Base-by-base conservation (phyloP, 2,888 invertebrate genomes). In the Alentia gelatinosa region DNA sequence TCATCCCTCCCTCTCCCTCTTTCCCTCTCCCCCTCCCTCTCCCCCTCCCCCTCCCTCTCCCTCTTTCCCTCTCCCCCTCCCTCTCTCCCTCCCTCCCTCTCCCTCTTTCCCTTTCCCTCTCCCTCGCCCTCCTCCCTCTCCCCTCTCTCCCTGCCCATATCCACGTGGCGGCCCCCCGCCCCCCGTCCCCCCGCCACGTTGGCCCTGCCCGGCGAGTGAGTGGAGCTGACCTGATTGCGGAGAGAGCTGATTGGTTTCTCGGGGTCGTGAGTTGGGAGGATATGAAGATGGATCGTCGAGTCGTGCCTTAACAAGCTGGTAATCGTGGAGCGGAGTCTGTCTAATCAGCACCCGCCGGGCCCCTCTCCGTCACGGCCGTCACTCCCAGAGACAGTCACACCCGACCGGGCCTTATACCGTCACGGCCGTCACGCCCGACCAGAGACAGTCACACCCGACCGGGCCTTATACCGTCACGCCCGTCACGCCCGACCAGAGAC, bases 261-360 rank as follows among this genome's bases (percentile, higher is more conserved):
- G 56, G 19, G 19, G 19, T 15, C 7, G 47, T 56, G 56, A 3
- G 56, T n/a, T 56, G 56, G 56, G 19, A 19, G 19, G 56, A 19
- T 56, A 56, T n/a, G 1, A 56, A 56, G 56, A 56, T n/a, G 5
- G 9, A 9, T 56, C 3, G 56, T 3, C 56, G 56, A n/a, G 56
- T 56, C n/a, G n/a, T n/a, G n/a, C n/a, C n/a, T n/a, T n/a, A 9
- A 56, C 56, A 1, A 56, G 56, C 56, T 19, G 19, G n/a, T 56
- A 56, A 56, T 56, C 1, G 56, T 19, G 1, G 23, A 56, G 23
- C n/a, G 23, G 23, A 56, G 19, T 56, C n/a, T 56, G 56, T 56
- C 56, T 56, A 56, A 56, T 56, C 56, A 56, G n/a, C 56, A n/a
- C 56, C 56, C n/a, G n/a, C n/a, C n/a, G n/a, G n/a, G n/a, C n/a